Conservation (phyloP, 2,888 invertebrate genomes). For the Blomia tropicalis region DNA sequence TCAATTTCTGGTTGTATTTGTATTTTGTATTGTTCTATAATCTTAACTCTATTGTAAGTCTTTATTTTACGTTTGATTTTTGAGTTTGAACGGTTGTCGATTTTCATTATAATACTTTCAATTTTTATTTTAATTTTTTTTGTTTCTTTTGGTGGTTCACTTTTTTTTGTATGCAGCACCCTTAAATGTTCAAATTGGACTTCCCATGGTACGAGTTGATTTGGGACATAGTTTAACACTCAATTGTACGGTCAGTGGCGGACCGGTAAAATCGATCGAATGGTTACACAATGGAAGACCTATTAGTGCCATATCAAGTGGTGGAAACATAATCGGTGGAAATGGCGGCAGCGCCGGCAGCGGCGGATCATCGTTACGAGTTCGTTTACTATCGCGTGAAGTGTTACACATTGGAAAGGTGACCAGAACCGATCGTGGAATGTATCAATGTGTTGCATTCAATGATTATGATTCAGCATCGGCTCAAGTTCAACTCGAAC, state of each 20-base stretch:
- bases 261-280: conserved; percentile 58
- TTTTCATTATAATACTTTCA: background rate
- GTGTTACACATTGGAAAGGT: conserved; percentile 29
- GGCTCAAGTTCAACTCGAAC: conserved; percentile 58
- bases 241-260: conserved; percentile 70
- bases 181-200: conserved; percentile 53
- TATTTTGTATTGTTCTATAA: background rate
- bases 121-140: background rate
- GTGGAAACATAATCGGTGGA: too few relatives aligned
- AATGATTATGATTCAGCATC: conserved; percentile 73
- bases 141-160: too few relatives aligned
- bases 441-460: conserved; percentile 60
- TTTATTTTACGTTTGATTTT: background rate
- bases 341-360: background rate
- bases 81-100: background rate
- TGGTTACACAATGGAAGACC: conserved; percentile 64
- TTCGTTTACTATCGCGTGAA: conserved; percentile 26
- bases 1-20: too few relatives aligned
- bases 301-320: background rate
- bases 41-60: background rate
- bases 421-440: conserved; percentile 28
- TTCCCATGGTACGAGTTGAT: conserved; percentile 50
- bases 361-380: conserved; percentile 1
- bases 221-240: conserved; percentile 65
- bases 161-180: conserved; percentile 54